These are phyloP conservation scores for Scelioninae gen. 1 DNA, from an alignment of 2,888 invertebrate species.

Conservation along the genomic window DNA sequence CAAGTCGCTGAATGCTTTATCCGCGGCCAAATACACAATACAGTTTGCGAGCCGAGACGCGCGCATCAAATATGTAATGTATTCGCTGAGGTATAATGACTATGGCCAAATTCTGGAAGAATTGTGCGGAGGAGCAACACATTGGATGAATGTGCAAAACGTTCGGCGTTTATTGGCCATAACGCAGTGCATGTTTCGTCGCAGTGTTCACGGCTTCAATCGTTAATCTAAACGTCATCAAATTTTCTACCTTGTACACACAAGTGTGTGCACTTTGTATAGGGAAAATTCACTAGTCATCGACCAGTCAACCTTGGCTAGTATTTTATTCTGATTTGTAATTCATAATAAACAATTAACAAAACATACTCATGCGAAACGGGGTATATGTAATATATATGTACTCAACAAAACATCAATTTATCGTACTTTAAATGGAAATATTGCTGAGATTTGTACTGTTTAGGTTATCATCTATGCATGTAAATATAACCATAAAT, in stretches of 20 bases:
- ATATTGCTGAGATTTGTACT: too few species aligned
- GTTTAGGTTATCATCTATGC: too few species aligned
- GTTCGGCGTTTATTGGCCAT: conserved; percentile 22
- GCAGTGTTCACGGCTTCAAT: conserved; percentile 14
- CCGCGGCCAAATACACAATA: conserved; percentile 45
- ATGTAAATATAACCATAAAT: too few species aligned
- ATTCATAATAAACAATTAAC: too few species aligned
- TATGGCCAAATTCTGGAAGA: conserved; percentile 33
- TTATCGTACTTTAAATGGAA: too few species aligned
- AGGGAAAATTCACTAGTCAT: conserved; percentile 26
- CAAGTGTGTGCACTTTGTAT: background rate
- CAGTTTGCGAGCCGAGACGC: conserved; percentile 30
- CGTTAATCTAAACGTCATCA: conserved; percentile 25
- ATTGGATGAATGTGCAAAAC: conserved; percentile 77
- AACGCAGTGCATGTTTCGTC: conserved; percentile 13
- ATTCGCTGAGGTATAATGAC: conserved; percentile 39
- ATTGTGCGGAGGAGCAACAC: conserved; percentile 76
- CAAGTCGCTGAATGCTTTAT: conserved; percentile 58
- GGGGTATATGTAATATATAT: too few species aligned
- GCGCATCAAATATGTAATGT: conserved; percentile 44
- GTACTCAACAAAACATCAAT: too few species aligned
- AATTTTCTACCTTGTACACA: conserved; percentile 73
- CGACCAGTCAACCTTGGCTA: conserved; percentile 12
- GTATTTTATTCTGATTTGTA: too few species aligned
- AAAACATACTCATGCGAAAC: too few species aligned